A percentile compares a stretch with the other conserved stretches of the same genome.
phyloP scores from a whole-genome alignment of 2,888 invertebrate species.

The Onthophagus sagittarius region DNA sequence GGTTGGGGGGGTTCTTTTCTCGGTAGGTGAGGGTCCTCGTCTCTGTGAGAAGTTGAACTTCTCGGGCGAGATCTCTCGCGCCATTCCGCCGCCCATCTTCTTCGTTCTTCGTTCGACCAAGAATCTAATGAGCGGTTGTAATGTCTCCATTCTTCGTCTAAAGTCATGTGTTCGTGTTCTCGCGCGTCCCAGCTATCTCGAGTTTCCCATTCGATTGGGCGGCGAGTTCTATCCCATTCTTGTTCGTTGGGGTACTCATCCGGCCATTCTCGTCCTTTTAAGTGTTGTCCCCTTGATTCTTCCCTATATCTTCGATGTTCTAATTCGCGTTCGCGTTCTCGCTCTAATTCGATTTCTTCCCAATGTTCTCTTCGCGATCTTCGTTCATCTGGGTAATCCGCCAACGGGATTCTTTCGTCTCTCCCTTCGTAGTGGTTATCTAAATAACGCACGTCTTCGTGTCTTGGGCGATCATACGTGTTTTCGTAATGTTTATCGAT shows the following conservation, averaged over 20 bases:
- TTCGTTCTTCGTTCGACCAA: conserved; percentile 54
- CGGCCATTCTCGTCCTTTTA: conserved; percentile 44
- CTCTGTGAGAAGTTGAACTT: conserved; percentile 43
- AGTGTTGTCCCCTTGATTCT: conserved; percentile 32
- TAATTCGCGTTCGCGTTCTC: conserved; percentile 39
- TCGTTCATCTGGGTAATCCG: conserved; percentile 44
- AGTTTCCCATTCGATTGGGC: conserved; percentile 54
- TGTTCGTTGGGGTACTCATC: conserved; percentile 47
- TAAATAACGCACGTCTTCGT: conserved; percentile 38
- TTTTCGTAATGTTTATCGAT: conserved; percentile 41
- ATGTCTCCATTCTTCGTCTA: conserved; percentile 46
- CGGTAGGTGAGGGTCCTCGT: conserved; percentile 20
- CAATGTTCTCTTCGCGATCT: conserved; percentile 42
- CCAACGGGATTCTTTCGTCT: conserved; percentile 39
- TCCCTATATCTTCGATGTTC: conserved; percentile 41
- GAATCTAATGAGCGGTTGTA: conserved; percentile 42
- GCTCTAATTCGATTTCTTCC: conserved; percentile 43
- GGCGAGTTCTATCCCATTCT: conserved; percentile 48
- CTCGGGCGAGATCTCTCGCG: conserved; percentile 48
- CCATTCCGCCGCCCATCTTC: conserved; percentile 48
- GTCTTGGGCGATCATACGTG: conserved; percentile 43
- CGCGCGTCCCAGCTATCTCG: conserved; percentile 44
- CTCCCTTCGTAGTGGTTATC: conserved; percentile 44
- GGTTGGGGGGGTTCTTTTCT: conserved; percentile 24
- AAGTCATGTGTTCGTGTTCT: conserved; percentile 39